These are phyloP conservation scores for Macrotis lagotis DNA, from an alignment of 2,113 vertebrate genomes.

Conservation along the genomic window DNA sequence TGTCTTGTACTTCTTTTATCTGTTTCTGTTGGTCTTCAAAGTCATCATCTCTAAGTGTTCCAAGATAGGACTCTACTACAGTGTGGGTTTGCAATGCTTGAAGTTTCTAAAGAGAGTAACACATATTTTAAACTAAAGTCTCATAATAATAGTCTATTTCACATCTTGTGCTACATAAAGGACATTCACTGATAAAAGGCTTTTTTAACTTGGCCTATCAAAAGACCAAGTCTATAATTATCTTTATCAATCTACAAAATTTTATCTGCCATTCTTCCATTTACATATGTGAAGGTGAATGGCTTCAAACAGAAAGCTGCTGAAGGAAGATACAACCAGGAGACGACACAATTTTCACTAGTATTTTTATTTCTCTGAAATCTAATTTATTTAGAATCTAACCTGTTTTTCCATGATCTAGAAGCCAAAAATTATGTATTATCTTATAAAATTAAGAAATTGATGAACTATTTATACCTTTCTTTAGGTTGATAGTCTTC, in stretches of 20 bases:
- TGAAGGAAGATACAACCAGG: background rate
- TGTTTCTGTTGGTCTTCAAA: conserved; percentile 35
- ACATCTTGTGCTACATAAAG: background rate
- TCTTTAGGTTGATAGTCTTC: background rate
- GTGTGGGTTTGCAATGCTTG: conserved; percentile 74
- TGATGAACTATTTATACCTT: background rate
- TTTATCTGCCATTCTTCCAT: background rate
- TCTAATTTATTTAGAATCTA: background rate
- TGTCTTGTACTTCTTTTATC: conserved; percentile 54
- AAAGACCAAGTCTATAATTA: background rate
- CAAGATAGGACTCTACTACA: conserved; percentile 61
- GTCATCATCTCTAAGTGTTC: conserved; percentile 70
- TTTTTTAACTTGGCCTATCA: background rate
- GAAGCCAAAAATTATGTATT: background rate
- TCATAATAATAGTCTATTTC: background rate
- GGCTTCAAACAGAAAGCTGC: background rate
- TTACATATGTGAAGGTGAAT: background rate
- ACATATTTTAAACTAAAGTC: background rate
- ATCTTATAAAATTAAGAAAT: background rate
- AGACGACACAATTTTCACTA: background rate
- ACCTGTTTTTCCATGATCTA: background rate
- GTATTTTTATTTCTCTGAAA: background rate
- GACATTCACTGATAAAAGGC: background rate
- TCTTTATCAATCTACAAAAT: background rate
- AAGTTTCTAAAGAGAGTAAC: conserved; percentile 78